Conservation (phyloP, 2,888 invertebrate genomes). For the Sturmia bella region DNA sequence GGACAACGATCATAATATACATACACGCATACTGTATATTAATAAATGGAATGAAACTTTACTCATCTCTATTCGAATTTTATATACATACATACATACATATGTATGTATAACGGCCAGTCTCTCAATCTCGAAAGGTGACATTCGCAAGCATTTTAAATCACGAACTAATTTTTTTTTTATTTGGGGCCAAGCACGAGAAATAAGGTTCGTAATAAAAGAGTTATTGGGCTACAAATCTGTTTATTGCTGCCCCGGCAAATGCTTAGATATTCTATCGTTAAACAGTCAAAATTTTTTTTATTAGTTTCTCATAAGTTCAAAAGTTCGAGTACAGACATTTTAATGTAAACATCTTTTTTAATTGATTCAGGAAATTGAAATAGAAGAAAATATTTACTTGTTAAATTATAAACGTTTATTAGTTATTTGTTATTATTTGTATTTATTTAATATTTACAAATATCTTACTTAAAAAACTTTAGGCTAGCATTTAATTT, state of each 20-base stretch:
- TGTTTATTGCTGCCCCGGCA: too few relatives aligned
- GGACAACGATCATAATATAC: slow-evolving; percentile 65
- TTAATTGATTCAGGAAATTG: slow-evolving; percentile 23
- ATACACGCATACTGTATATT: slow-evolving; percentile 23
- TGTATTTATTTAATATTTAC: slow-evolving; percentile 43
- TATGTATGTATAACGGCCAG: not conserved
- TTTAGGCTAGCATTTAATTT: slow-evolving; percentile 40
- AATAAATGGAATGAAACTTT: slow-evolving; percentile 25
- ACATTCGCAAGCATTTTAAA: too few relatives aligned
- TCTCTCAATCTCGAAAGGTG: too few relatives aligned
- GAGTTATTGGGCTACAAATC: too few relatives aligned
- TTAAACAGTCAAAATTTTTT: too few relatives aligned
- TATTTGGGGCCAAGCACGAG: too few relatives aligned
- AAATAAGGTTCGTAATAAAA: too few relatives aligned
- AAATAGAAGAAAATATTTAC: slow-evolving; percentile 19
- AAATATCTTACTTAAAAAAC: slow-evolving; percentile 20
- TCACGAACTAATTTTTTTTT: too few relatives aligned
- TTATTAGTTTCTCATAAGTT: not conserved
- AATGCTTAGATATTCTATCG: too few relatives aligned
- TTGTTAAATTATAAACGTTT: slow-evolving; percentile 43
- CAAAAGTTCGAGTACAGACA: not conserved
- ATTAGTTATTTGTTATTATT: slow-evolving; percentile 59
- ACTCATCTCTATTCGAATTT: slow-evolving; percentile 1
- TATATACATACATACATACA: not conserved
- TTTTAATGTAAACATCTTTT: not conserved